These are phyloP conservation scores for Cryptoprocta ferox DNA, from an alignment of 2,797 vertebrate species.

Conservation along the genomic window DNA sequence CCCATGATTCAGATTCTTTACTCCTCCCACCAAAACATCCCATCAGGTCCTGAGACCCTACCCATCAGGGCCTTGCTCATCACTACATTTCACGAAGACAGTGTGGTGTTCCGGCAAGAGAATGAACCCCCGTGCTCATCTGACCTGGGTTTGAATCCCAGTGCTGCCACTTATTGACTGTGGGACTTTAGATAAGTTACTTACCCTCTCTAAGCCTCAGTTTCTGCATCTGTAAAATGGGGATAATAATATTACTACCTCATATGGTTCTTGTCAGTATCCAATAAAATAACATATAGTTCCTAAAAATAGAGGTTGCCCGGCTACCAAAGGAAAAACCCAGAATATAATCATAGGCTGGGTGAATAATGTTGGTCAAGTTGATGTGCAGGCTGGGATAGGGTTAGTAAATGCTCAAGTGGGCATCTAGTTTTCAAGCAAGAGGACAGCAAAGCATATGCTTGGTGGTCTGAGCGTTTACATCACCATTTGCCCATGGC, in stretches of 20 bases:
- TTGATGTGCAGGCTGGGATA: not conserved
- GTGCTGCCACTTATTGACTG: conserved; percentile 56
- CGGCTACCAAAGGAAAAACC: conserved; percentile 33
- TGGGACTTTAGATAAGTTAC: conserved; percentile 64
- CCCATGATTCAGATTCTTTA: not conserved
- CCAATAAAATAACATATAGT: conserved; percentile 62
- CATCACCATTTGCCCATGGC: not conserved
- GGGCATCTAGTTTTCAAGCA: conserved; percentile 14
- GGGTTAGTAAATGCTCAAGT: not conserved
- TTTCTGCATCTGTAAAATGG: conserved; percentile 73
- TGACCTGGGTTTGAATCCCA: conserved; percentile 59
- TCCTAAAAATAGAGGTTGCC: conserved; percentile 44
- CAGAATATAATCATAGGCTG: conserved; percentile 28
- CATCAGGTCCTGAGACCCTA: not conserved
- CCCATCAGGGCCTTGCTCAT: not conserved
- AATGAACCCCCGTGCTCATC: conserved; percentile 38
- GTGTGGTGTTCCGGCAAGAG: conserved; percentile 35
- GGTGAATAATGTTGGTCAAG: not conserved
- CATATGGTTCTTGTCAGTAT: conserved; percentile 58
- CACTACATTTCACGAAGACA: conserved; percentile 29
- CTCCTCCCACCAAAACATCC: not conserved
- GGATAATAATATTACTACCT: conserved; percentile 69
- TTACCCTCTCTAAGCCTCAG: conserved; percentile 73
- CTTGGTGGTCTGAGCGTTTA: not conserved
- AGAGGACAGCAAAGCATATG: not conserved